Evolutionary conservation across 2,113 vertebrate species (phyloP).

Genomic region (Thinocorus orbignyianus): DNA sequence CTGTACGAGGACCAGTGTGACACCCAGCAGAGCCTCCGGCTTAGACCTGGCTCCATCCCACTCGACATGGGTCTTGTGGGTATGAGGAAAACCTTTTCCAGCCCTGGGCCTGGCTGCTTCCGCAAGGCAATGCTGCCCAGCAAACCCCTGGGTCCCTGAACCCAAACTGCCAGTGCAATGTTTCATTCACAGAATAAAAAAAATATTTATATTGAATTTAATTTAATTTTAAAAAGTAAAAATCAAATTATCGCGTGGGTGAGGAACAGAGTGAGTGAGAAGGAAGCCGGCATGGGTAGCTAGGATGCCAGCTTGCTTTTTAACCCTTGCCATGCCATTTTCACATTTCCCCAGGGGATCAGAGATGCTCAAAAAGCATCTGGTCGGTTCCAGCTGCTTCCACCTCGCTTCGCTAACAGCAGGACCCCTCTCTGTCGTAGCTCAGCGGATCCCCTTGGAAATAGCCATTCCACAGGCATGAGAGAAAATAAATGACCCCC

Average conservation of each 20-base stretch:
- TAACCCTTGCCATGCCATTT: not conserved
- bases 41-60: not conserved
- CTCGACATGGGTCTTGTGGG: accelerated
- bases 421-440: not conserved
- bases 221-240: not conserved
- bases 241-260: not conserved
- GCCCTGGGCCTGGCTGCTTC: not conserved
- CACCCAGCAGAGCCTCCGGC: accelerated
- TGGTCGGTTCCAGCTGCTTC: not conserved
- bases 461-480: not conserved
- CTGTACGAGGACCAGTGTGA: not conserved
- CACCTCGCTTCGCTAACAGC: accelerated
- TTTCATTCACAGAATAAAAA: not conserved
- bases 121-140: not conserved
- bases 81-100: not conserved
- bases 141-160: not conserved
- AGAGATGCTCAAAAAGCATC: not conserved
- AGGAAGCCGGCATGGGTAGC: not conserved
- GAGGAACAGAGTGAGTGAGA: not conserved
- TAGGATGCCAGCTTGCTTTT: not conserved
- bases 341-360: not conserved
- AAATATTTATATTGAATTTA: not conserved
- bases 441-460: not conserved
- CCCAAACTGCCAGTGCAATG: accelerated
- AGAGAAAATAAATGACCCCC: not conserved